phyloP scores from a whole-genome alignment of 2,113 vertebrate species.

The Peromyscus leucopus region DNA sequence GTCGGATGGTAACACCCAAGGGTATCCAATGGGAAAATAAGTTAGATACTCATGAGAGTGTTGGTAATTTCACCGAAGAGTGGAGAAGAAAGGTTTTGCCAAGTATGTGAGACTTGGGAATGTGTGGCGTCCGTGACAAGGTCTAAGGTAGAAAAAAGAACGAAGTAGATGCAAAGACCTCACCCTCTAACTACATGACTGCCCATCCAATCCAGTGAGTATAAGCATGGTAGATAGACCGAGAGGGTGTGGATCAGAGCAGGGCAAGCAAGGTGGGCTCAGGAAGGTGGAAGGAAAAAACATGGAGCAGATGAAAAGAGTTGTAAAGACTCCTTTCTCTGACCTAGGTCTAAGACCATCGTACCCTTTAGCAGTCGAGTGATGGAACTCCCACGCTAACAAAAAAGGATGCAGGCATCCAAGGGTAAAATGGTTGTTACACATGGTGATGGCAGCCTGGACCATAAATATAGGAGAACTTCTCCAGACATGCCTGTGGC shows the following conservation, averaged over 20 bases:
- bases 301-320: background rate
- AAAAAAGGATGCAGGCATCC: fast-evolving
- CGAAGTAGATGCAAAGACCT: background rate
- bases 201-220: background rate
- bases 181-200: too few species aligned
- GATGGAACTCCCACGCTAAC: background rate
- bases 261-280: background rate
- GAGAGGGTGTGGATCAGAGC: too few species aligned
- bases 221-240: background rate
- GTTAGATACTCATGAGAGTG: fast-evolving
- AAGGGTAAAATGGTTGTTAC: background rate
- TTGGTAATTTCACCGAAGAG: background rate
- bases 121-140: too few species aligned
- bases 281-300: background rate
- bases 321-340: background rate
- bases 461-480: background rate
- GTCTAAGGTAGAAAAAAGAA: background rate
- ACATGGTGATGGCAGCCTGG: background rate
- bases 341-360: background rate
- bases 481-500: conserved; percentile 68
- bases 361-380: background rate
- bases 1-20: background rate
- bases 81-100: background rate
- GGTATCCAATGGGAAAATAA: background rate
- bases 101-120: background rate